Conservation (phyloP, 2,888 invertebrate species). For the Priapulus caudatus region DNA sequence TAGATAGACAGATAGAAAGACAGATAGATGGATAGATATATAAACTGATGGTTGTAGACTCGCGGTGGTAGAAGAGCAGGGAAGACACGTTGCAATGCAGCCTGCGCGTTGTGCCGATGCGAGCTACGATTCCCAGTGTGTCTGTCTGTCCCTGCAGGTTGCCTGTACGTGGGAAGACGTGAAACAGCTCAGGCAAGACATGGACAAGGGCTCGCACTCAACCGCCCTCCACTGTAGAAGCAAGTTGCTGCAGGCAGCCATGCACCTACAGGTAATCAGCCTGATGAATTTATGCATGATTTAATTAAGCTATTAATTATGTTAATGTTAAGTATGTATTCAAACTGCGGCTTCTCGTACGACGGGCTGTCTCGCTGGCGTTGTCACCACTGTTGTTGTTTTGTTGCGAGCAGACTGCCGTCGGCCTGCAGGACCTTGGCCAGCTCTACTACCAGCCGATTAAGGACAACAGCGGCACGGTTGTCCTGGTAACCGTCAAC, state of each 20-base stretch:
- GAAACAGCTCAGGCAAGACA: conserved; percentile 74
- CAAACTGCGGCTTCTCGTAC: not conserved
- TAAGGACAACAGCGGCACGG: conserved; percentile 70
- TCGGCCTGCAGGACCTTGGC: conserved; percentile 84
- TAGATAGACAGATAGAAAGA: too few relatives aligned
- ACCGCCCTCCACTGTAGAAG: conserved; percentile 75
- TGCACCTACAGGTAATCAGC: conserved; percentile 60
- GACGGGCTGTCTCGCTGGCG: not conserved
- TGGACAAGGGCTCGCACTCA: conserved; percentile 84
- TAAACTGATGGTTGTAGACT: too few relatives aligned
- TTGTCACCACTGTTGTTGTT: conserved; percentile 4
- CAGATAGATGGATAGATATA: too few relatives aligned
- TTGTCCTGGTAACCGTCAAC: conserved; percentile 77
- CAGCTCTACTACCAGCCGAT: conserved; percentile 85
- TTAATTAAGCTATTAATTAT: not conserved
- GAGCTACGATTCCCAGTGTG: too few relatives aligned
- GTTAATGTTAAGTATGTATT: too few relatives aligned
- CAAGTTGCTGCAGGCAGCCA: conserved; percentile 79
- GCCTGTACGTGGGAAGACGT: conserved; percentile 96
- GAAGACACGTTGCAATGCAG: too few relatives aligned
- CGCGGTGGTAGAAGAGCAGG: too few relatives aligned
- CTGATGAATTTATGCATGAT: not conserved
- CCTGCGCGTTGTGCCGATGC: too few relatives aligned
- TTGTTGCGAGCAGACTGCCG: conserved; percentile 52
- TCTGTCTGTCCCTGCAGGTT: too few relatives aligned